Evolutionary conservation across 2,888 invertebrate genomes (phyloP).

Genomic region (Drosophila sordidula): DNA sequence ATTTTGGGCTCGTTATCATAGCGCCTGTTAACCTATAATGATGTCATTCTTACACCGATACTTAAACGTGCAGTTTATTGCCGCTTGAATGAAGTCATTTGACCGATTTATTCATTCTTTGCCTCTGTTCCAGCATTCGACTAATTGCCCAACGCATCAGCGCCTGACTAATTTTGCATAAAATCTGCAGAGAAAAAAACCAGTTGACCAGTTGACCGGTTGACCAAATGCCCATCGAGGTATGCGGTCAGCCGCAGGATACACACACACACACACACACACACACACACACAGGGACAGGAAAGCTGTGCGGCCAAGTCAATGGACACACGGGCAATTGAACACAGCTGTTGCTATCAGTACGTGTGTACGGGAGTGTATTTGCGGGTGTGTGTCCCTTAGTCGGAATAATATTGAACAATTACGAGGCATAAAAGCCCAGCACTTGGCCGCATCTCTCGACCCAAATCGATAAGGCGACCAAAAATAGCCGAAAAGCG

Average conservation of each 20-base stretch:
- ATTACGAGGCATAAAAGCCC: slow-evolving; percentile 50
- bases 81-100: slow-evolving; percentile 40
- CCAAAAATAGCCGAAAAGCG: slow-evolving; percentile 51
- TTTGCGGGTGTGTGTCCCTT: slow-evolving; percentile 15
- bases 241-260: slow-evolving; percentile 25
- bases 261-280: slow-evolving; percentile 15
- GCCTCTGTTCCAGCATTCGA: slow-evolving; percentile 39
- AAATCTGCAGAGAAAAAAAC: slow-evolving; percentile 54
- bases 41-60: background rate
- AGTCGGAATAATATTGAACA: slow-evolving; percentile 50
- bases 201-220: slow-evolving; percentile 15
- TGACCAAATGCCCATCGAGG: slow-evolving; percentile 50
- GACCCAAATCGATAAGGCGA: slow-evolving; percentile 56
- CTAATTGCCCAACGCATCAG: slow-evolving; percentile 62
- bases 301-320: slow-evolving; percentile 54
- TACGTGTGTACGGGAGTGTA: slow-evolving; percentile 12
- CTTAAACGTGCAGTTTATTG: background rate
- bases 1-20: no score
- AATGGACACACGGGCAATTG: slow-evolving; percentile 72
- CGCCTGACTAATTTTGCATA: slow-evolving; percentile 73
- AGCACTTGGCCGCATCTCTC: slow-evolving; percentile 26
- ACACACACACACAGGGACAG: slow-evolving; percentile 12
- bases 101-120: slow-evolving; percentile 33
- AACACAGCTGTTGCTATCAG: slow-evolving; percentile 65
- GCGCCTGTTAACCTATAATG: background rate